These are phyloP conservation scores for Euplexia lucipara DNA, from an alignment of 2,888 invertebrate genomes.

Conservation along the genomic window DNA sequence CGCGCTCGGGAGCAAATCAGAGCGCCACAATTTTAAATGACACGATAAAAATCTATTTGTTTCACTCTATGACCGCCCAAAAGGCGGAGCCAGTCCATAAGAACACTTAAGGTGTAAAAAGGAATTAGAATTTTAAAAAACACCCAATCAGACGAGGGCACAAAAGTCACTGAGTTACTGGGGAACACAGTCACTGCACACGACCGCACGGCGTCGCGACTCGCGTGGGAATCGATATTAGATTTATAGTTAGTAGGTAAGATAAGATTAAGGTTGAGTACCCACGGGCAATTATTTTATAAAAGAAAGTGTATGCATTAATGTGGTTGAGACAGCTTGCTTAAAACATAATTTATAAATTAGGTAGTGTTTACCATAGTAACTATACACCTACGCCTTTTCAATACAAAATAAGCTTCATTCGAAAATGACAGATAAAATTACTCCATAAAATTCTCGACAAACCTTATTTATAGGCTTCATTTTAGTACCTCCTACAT, in stretches of 20 bases:
- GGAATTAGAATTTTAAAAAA: neutral
- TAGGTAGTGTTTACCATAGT: neutral
- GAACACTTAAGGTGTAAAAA: neutral
- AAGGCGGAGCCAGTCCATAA: neutral
- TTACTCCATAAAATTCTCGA: too few relatives aligned
- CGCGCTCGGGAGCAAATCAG: neutral
- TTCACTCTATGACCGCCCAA: neutral
- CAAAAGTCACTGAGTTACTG: neutral
- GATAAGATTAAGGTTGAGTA: too few relatives aligned
- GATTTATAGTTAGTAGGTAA: too few relatives aligned
- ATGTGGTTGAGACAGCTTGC: slow-evolving; percentile 40
- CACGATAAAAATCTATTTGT: neutral
- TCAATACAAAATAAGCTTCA: slow-evolving; percentile 1
- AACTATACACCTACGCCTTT: too few relatives aligned
- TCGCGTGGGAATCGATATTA: too few relatives aligned
- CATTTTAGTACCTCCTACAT: neutral
- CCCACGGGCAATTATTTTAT: too few relatives aligned
- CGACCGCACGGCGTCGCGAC: neutral
- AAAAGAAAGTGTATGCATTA: too few relatives aligned
- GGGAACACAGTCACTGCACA: slow-evolving; percentile 3
- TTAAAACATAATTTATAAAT: neutral
- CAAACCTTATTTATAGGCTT: neutral
- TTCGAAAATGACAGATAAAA: neutral
- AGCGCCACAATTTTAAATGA: neutral
- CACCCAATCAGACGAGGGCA: neutral